Base-by-base conservation (phyloP, 1,140 invertebrate genomes). In the Cecropterus lyciades region DNA sequence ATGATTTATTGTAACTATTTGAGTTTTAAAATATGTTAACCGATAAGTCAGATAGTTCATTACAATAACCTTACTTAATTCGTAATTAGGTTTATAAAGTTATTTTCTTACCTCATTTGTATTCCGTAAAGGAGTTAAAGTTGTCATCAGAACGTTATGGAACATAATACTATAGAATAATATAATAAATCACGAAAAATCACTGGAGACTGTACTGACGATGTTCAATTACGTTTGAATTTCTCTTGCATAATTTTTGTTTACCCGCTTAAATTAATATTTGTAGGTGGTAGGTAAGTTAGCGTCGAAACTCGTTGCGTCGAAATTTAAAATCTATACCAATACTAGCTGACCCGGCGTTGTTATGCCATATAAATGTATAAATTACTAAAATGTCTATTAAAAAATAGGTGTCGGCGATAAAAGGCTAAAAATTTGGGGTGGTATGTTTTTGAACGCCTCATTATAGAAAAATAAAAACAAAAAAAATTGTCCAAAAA, bases 71-170 rank as follows among this genome's bases (percentile, higher is more conserved):
- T 37, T 37, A 0, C 7, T 37, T 7, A 43, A 43, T 43, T 40
- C n/a, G 37, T 40, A 33, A 7, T 33, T 3, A 9, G 1, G 10
- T 8, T 33, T 11, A 40, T n/a, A 40, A n/a, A 20, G 46, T 48
- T 17, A 67, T 42, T 8, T 40, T 16, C 49, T 70, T 77, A 85
- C 84, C 75, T 84, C 81, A 74, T 77, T 78, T 45, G 52, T 77
- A 55, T 77, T 60, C 43, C 57, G 52, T 27, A 84, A 67, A 10
- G 80, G 72, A 49, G 84, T 74, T 30, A 85, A 67, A 4, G 68
- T 55, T 11, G 73, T 72, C 67, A 79, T 75, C 27, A 79, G 65
- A 14, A 78, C 33, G 45, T 84, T 79, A 43, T 80, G 73, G 55
- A 82, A 75, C 83, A 85, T 85, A 62, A n/a, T 70, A 46, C 20